Evolutionary conservation across 2,113 vertebrate species (phyloP).

Genomic region (Noctilio leporinus): DNA sequence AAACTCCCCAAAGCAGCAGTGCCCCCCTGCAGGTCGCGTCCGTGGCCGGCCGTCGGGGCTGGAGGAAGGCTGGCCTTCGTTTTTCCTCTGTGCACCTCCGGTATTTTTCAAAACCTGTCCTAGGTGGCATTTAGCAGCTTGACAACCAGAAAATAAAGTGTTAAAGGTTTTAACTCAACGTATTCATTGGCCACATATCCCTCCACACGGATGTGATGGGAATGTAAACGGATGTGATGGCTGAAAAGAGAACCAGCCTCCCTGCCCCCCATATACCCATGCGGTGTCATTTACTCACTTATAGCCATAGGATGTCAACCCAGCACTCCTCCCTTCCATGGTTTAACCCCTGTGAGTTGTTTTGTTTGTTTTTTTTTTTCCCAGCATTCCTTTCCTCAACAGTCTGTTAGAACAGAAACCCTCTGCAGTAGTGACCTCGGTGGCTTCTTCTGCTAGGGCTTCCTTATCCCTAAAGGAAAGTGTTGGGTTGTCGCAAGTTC

Average conservation of each 20-base stretch:
- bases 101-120: background rate
- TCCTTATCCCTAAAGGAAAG: background rate
- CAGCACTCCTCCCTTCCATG: rapidly evolving
- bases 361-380: background rate
- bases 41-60: background rate
- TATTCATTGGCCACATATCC: background rate
- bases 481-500: background rate
- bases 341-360: background rate
- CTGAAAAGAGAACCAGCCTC: background rate
- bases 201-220: background rate
- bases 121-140: background rate
- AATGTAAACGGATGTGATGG: constrained; percentile 26
- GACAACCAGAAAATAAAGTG: background rate
- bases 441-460: background rate
- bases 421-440: background rate
- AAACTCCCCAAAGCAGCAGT: background rate
- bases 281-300: background rate
- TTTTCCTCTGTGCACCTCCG: background rate
- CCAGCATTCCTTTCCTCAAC: background rate
- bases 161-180: background rate
- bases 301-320: rapidly evolving
- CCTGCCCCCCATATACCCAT: background rate
- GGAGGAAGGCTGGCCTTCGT: background rate
- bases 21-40: rapidly evolving
- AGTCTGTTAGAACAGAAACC: rapidly evolving